Conservation (phyloP, 2,113 vertebrate genomes). For the Gnathonemus longibarbis region DNA sequence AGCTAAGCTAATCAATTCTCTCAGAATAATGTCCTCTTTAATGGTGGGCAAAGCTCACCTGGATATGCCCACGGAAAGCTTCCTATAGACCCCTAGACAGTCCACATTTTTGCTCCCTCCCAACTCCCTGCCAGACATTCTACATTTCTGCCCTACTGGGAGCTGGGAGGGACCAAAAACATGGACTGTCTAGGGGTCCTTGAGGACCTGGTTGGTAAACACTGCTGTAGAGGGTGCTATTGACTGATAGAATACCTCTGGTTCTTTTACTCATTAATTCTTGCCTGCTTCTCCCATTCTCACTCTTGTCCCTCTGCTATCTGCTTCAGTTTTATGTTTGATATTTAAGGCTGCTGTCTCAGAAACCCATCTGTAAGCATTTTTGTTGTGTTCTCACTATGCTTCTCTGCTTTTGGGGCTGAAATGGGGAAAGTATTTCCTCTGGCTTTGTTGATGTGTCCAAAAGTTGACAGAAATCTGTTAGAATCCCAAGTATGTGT, state of each 20-base stretch:
- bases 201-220: not conserved
- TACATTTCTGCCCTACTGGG: not conserved
- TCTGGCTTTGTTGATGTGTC: not conserved
- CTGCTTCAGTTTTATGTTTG: not conserved
- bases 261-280: not conserved
- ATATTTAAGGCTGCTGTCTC: not conserved
- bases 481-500: not conserved
- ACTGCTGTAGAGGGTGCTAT: conserved; percentile 50
- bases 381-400: not conserved
- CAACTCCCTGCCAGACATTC: not conserved
- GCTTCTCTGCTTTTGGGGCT: not conserved
- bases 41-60: not conserved
- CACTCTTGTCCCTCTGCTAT: not conserved
- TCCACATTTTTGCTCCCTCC: not conserved
- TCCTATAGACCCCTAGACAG: conserved; percentile 38
- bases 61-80: not conserved
- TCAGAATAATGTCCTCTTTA: not conserved
- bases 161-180: not conserved
- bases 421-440: not conserved
- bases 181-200: not conserved
- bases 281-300: not conserved
- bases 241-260: conserved; percentile 37
- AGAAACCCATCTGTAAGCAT: not conserved
- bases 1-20: not conserved
- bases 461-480: not conserved